Evolutionary conservation across 2,113 vertebrate genomes (phyloP).

Genomic region (Coracopsis vasa): DNA sequence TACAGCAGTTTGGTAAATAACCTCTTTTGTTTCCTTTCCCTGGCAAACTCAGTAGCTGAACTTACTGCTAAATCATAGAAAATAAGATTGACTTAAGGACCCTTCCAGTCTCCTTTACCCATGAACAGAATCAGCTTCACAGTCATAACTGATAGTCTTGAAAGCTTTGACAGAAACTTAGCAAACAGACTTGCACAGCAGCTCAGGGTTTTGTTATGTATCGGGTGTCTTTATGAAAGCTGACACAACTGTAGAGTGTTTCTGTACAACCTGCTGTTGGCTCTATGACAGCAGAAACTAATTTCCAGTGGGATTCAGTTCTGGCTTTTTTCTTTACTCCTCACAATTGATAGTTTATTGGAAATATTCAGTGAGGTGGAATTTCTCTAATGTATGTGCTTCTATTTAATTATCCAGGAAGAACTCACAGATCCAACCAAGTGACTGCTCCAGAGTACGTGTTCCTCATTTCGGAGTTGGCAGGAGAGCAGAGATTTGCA

Average conservation of each 20-base stretch:
- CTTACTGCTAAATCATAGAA: background rate
- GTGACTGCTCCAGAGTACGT: slow-evolving; percentile 97
- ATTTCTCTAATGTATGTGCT: background rate
- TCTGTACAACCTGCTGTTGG: background rate
- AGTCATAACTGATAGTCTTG: background rate
- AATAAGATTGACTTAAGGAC: background rate
- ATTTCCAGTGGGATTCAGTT: background rate
- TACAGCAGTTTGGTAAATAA: slow-evolving; percentile 93
- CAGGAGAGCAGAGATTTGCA: slow-evolving; percentile 97
- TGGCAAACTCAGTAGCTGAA: background rate
- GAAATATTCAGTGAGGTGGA: background rate
- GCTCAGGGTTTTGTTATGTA: background rate
- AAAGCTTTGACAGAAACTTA: background rate
- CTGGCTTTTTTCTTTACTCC: background rate
- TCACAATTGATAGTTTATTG: background rate
- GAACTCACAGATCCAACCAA: slow-evolving; percentile 97
- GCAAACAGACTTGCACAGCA: background rate
- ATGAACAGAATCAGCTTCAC: background rate
- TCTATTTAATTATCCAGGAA: slow-evolving; percentile 75
- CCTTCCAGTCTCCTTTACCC: background rate
- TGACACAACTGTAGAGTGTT: background rate
- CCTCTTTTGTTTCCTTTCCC: background rate
- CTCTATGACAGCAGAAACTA: background rate
- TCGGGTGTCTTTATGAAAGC: background rate
- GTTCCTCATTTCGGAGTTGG: slow-evolving; percentile 96